A percentile compares a stretch with the other conserved stretches of the same genome.
Conservation (phyloP, 2,797 vertebrate species). For the Sphenopsis melanotis region DNA sequence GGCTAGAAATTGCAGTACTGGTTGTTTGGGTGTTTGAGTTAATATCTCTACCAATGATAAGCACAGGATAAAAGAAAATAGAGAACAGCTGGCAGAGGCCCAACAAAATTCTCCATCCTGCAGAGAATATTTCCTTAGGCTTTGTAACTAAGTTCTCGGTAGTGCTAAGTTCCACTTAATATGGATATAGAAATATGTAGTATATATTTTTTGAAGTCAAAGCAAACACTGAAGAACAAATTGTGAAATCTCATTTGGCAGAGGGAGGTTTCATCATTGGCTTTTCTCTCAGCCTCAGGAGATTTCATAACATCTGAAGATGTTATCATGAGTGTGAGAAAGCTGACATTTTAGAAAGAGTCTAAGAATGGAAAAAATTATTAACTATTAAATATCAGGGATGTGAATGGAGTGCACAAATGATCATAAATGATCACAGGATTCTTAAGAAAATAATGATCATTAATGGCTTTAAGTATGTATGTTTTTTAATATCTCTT, state of each 20-base stretch:
- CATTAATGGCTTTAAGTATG: not conserved
- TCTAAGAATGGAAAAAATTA: not conserved
- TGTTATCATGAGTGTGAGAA: slow-evolving; percentile 60
- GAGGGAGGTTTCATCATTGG: slow-evolving; percentile 49
- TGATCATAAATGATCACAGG: not conserved
- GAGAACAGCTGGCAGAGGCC: not conserved
- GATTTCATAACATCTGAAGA: slow-evolving; percentile 71
- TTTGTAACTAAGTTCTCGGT: not conserved
- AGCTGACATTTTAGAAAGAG: slow-evolving; percentile 61
- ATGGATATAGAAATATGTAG: slow-evolving; percentile 38
- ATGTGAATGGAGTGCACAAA: not conserved
- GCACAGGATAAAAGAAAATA: slow-evolving; percentile 22
- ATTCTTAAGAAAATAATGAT: not conserved
- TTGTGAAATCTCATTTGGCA: slow-evolving; percentile 70
- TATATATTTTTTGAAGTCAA: slow-evolving; percentile 53
- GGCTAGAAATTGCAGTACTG: not conserved
- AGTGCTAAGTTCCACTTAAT: slow-evolving; percentile 31
- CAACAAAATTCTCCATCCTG: slow-evolving; percentile 22
- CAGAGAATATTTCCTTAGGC: slow-evolving; percentile 52
- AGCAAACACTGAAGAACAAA: slow-evolving; percentile 70
- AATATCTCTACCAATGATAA: slow-evolving; percentile 23
- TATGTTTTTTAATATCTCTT: not conserved
- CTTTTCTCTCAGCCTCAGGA: slow-evolving; percentile 55
- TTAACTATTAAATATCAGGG: slow-evolving; percentile 26
- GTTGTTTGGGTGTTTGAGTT: not conserved